These are phyloP conservation scores for Drosophila kuntzei DNA, from an alignment of 2,888 invertebrate species.

Conservation along the genomic window DNA sequence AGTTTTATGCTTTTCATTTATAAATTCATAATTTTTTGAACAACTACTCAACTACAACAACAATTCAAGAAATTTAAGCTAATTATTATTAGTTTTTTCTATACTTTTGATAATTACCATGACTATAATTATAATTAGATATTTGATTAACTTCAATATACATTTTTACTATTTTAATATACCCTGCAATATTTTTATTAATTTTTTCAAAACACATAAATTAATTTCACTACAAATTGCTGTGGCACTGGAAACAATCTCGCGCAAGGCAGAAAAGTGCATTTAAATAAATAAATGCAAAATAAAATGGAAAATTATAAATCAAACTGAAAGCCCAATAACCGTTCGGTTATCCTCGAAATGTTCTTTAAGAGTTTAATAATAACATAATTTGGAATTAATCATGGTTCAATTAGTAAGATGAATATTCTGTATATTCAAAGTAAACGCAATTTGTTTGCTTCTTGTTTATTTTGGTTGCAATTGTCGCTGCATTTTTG, in stretches of 20 bases:
- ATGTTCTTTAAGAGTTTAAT: neutral
- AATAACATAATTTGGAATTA: neutral
- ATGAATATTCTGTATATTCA: neutral
- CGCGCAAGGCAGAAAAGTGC: neutral
- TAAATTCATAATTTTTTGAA: no score
- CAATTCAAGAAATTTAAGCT: no score
- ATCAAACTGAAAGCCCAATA: neutral
- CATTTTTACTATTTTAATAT: neutral
- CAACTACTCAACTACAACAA: no score
- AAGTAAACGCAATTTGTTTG: constrained; percentile 7
- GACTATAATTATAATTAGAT: neutral
- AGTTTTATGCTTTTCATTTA: no score
- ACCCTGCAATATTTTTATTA: constrained; percentile 7
- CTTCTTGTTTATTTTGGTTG: constrained; percentile 19
- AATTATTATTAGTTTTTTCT: no score
- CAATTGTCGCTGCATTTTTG: constrained; percentile 14
- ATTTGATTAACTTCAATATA: neutral
- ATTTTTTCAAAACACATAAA: neutral
- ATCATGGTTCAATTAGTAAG: constrained; percentile 7
- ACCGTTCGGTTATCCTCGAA: neutral
- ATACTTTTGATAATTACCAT: neutral
- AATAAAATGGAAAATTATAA: neutral
- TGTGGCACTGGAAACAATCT: neutral
- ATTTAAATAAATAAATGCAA: neutral
- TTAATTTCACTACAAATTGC: constrained; percentile 2